These are phyloP conservation scores for Lates japonicus DNA, from an alignment of 2,797 vertebrate species.

Conservation along the genomic window DNA sequence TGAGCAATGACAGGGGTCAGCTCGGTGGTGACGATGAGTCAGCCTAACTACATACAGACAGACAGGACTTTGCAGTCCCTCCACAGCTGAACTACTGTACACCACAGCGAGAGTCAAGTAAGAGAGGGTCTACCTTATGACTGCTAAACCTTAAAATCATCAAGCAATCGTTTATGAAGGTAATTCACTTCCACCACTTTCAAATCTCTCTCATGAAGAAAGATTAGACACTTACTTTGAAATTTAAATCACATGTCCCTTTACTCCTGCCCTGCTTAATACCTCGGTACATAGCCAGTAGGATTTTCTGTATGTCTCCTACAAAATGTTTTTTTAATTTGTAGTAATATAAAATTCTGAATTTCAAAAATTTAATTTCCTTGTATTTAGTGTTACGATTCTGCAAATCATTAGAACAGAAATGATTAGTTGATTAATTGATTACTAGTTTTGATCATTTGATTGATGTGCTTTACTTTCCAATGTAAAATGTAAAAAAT, in stretches of 20 bases:
- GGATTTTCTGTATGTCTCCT: not conserved
- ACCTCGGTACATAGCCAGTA: not conserved
- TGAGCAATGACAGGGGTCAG: slow-evolving; percentile 31
- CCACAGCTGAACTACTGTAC: not conserved
- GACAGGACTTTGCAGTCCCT: not conserved
- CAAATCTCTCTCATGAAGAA: not conserved
- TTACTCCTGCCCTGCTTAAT: not conserved
- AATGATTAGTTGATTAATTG: not conserved
- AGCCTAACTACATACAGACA: slow-evolving; percentile 14
- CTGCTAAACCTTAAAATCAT: slow-evolving; percentile 5
- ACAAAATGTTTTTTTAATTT: too few species aligned
- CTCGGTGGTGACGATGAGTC: slow-evolving; percentile 53
- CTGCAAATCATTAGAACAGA: not conserved
- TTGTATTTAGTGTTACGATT: too few species aligned
- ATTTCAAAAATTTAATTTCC: too few species aligned
- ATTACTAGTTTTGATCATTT: not conserved
- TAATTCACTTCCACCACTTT: not conserved
- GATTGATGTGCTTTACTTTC: too few species aligned
- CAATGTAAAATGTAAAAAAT: not conserved
- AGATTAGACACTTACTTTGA: not conserved
- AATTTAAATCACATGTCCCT: not conserved
- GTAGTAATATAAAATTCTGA: too few species aligned
- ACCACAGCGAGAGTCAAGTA: not conserved
- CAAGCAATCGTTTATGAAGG: not conserved
- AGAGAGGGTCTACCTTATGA: not conserved